Conservation (phyloP, 2,113 vertebrate genomes). For the Heterochromis multidens region DNA sequence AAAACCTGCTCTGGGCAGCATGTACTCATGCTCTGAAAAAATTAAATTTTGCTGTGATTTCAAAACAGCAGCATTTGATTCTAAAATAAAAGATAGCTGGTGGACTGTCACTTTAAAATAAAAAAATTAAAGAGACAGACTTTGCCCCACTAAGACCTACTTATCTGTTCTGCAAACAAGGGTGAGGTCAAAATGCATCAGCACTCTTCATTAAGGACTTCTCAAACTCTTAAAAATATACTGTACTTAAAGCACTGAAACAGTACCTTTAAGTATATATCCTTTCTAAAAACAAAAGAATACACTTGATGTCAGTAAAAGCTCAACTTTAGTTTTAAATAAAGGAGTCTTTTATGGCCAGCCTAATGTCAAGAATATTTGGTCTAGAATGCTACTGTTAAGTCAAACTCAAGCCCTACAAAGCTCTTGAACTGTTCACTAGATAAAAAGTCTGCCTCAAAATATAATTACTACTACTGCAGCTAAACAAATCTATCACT, state of each 20-base stretch:
- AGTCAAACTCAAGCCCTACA: neutral
- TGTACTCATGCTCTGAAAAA: neutral
- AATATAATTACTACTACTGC: neutral
- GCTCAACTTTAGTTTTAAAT: neutral
- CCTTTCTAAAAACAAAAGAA: neutral
- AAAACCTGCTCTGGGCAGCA: neutral
- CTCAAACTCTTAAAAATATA: neutral
- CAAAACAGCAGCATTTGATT: neutral
- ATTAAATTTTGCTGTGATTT: neutral
- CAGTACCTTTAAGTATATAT: neutral
- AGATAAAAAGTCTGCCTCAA: neutral
- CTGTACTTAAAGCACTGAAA: neutral
- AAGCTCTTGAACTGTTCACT: neutral
- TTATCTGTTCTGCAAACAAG: slow-evolving; percentile 44
- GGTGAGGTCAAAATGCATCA: slow-evolving; percentile 37
- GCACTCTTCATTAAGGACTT: neutral
- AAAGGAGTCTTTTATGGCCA: neutral
- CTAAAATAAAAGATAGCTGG: neutral
- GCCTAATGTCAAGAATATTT: neutral
- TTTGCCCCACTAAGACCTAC: slow-evolving; percentile 21
- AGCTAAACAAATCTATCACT: neutral
- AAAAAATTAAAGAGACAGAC: slow-evolving; percentile 26
- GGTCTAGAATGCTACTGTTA: neutral
- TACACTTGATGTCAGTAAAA: neutral
- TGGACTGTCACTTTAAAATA: neutral